Evolutionary conservation across 2,797 vertebrate species (phyloP), one percentile per base, ranked within the genome.

Genomic region (Sebastes steindachneri): DNA sequence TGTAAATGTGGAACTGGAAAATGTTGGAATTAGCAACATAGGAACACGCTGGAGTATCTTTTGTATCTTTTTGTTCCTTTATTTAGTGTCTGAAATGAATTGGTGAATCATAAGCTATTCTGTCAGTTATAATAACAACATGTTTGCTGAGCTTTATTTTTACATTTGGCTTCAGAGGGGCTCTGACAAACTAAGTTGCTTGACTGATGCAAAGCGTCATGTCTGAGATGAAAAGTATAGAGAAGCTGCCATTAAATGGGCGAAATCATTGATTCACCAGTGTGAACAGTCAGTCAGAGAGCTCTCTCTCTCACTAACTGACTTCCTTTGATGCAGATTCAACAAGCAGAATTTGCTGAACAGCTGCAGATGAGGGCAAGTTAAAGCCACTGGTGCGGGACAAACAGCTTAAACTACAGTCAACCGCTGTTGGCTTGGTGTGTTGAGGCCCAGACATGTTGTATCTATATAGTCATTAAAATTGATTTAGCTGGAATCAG

Each of bases 1-100:
- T 48, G 68, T 21, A 60, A 81, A 59, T 67, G 53, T 73, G 73
- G 80, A 85, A 84, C 21, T 75, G 75, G 83, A 75, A 89, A 66
- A 63, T 75, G 17, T 51, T 21, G 33, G 4, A 33, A 6, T 68
- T n/a, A 15, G 28, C 31, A 29, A 72, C 21, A 9, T 2, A 26
- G 53, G n/a, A n/a, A n/a, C n/a, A n/a, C n/a, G n/a, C n/a, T n/a
- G n/a, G n/a, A n/a, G n/a, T n/a, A n/a, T n/a, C n/a, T n/a, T n/a
- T n/a, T n/a, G n/a, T n/a, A n/a, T n/a, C n/a, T n/a, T n/a, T n/a
- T n/a, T 35, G 1, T 75, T 60, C 68, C 12, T 19, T 9, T 25
- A 41, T 68, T 26, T 53, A 21, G 7, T 15, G 25, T 62, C 19
- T 37, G 2, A 10, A 26, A 41, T 63, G 1, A 12, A 58, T 6